Conservation (phyloP, 2,888 invertebrate species). For the Ceraclea dissimilis region DNA sequence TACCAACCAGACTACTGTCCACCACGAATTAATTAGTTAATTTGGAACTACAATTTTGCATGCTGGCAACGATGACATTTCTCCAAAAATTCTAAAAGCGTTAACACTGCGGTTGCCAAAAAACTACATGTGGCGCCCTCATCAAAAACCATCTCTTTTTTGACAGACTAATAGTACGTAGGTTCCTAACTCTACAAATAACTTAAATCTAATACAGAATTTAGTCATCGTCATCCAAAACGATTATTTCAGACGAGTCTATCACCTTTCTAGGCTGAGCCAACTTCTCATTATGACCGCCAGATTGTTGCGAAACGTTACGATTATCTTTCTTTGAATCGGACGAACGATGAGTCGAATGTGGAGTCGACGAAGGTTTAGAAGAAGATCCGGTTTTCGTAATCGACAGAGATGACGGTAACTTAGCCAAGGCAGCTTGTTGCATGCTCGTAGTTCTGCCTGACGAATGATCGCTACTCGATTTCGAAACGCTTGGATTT, state of each 20-base stretch:
- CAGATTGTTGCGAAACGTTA: slow-evolving; percentile 4
- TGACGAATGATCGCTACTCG: slow-evolving; percentile 5
- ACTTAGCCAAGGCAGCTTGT: slow-evolving; percentile 38
- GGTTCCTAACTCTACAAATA: too few species aligned
- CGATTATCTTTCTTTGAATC: slow-evolving; percentile 4
- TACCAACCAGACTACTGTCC: too few species aligned
- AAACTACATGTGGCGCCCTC: too few species aligned
- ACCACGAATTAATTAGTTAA: too few species aligned
- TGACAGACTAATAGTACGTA: too few species aligned
- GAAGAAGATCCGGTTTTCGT: slow-evolving; percentile 37
- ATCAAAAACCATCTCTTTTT: too few species aligned
- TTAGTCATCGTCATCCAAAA: slow-evolving; percentile 40
- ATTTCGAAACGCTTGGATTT: slow-evolving; percentile 31
- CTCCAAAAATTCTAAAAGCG: too few species aligned
- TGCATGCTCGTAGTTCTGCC: slow-evolving; percentile 35
- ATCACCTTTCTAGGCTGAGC: slow-evolving; percentile 19
- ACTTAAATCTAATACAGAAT: too few species aligned
- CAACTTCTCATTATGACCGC: too few species aligned
- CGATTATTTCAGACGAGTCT: slow-evolving; percentile 33
- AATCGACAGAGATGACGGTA: slow-evolving; percentile 48
- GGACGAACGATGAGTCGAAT: slow-evolving; percentile 32
- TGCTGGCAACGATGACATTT: too few species aligned
- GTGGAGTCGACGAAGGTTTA: background rate
- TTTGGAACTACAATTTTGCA: too few species aligned
- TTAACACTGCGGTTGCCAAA: too few species aligned